These are phyloP conservation scores for Hedya salicella DNA, from an alignment of 2,888 invertebrate genomes.

Conservation along the genomic window DNA sequence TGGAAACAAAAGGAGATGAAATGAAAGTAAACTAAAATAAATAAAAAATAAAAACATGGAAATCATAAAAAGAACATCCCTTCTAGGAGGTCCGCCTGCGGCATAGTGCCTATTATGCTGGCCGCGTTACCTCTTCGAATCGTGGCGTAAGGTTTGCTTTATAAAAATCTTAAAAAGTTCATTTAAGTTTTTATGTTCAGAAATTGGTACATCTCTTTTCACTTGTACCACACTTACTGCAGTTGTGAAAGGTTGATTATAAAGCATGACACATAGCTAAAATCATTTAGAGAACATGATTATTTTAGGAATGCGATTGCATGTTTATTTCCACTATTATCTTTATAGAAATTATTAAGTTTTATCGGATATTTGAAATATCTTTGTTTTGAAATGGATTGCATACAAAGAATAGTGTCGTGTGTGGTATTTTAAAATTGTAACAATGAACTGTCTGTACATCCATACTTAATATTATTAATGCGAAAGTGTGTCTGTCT, in stretches of 20 bases:
- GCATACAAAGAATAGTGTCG: background rate
- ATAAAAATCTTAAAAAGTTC: no score
- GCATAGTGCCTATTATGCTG: no score
- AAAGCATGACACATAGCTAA: slow-evolving; percentile 33
- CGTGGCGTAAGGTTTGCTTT: no score
- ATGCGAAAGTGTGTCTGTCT: no score
- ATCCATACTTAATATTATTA: no score
- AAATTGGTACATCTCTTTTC: background rate
- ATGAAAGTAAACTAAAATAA: no score
- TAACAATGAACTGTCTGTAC: no score
- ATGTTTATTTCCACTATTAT: slow-evolving; percentile 26
- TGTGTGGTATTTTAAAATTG: background rate
- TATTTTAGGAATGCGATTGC: slow-evolving; percentile 18
- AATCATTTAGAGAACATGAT: slow-evolving; percentile 35
- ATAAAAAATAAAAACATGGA: no score
- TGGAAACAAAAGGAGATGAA: no score
- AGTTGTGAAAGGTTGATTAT: slow-evolving; percentile 29
- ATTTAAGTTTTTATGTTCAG: background rate
- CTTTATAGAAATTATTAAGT: slow-evolving; percentile 22
- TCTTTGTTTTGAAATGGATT: slow-evolving; percentile 19
- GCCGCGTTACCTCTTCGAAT: no score
- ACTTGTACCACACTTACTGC: slow-evolving; percentile 6
- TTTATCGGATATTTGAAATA: slow-evolving; percentile 19
- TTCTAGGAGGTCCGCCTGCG: no score
- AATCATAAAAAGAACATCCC: no score